Evolutionary conservation across 2,888 invertebrate species (phyloP), one percentile per base, ranked within the genome.

Genomic region (Noctua pronuba): DNA sequence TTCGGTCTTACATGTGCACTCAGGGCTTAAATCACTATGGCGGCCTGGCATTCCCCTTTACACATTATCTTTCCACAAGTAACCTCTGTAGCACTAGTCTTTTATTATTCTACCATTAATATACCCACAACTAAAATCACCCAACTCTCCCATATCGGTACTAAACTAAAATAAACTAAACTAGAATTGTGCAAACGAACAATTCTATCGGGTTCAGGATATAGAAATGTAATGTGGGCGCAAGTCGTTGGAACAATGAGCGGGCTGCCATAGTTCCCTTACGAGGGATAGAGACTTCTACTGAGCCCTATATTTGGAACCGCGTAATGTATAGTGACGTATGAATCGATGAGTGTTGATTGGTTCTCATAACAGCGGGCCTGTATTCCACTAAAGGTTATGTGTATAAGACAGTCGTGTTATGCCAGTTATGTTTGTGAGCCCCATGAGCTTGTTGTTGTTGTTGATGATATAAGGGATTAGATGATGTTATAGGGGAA

Each of bases 151-250:
- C 89, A 73, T 88, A 88, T 85, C 74, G 76, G 85, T 85, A 79
- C 65, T 79, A 78, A 77, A 70, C 79, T 28, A 41, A 77, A 73
- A 67, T 67, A 70, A 80, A 68, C 80, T 84, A 74, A 80, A 80
- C 79, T 77, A 82, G 84, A 85, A 84, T 87, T 87, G 84, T 84
- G 80, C 86, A 85, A 90, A 87, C 72, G 75, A 86, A 89, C 83
- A 80, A 79, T 88, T 89, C 89, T 85, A 88, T 88, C 73, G 79
- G 73, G 80, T 77, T 88, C 79, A 44, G 83, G 73, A 60, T 85
- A 86, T 81, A 88, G 85, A 86, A 86, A 85, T 77, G 81, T 79
- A 58, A 77, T 73, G 88, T 89, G 83, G 86, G 86, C 83, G 84
- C 81, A 41, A 73, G 79, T 60, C 64, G 66, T 66, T 78, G 77